Conservation (phyloP, 2,113 vertebrate genomes). For the Narcine bancroftii region DNA sequence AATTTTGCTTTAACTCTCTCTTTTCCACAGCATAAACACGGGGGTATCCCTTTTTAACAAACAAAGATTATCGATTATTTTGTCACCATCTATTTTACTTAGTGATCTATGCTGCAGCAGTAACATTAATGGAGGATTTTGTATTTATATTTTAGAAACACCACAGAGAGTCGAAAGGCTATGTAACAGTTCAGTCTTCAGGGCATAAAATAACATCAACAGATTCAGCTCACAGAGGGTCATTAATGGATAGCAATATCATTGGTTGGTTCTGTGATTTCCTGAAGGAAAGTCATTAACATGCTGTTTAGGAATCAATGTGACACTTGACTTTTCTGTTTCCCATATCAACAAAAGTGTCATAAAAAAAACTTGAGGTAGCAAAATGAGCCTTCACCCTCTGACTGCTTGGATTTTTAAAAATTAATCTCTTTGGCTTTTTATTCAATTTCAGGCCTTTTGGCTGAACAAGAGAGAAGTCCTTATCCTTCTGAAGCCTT, state of each 20-base stretch:
- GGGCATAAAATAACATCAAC: constrained; percentile 11
- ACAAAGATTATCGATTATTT: neutral
- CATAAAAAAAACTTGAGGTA: too few species aligned
- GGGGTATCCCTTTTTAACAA: neutral
- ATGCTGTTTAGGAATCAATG: constrained; percentile 26
- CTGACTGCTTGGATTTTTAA: constrained; percentile 7
- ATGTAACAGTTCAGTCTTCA: neutral
- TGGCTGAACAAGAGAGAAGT: neutral
- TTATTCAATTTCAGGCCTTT: neutral
- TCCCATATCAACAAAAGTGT: neutral
- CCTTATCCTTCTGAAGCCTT: neutral
- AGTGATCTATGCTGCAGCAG: neutral
- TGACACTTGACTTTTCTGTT: neutral
- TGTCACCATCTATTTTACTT: neutral
- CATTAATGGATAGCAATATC: constrained; percentile 8
- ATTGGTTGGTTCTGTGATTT: neutral
- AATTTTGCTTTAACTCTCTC: neutral
- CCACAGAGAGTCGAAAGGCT: neutral
- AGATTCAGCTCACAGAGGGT: neutral
- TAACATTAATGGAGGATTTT: neutral
- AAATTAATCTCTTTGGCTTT: neutral
- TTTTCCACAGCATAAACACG: neutral
- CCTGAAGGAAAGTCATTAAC: constrained; percentile 4
- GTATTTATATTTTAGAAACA: neutral
- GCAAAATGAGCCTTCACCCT: constrained; percentile 14